Evolutionary conservation across 1,140 invertebrate species (phyloP).

Genomic region (Homalodisca vitripennis): DNA sequence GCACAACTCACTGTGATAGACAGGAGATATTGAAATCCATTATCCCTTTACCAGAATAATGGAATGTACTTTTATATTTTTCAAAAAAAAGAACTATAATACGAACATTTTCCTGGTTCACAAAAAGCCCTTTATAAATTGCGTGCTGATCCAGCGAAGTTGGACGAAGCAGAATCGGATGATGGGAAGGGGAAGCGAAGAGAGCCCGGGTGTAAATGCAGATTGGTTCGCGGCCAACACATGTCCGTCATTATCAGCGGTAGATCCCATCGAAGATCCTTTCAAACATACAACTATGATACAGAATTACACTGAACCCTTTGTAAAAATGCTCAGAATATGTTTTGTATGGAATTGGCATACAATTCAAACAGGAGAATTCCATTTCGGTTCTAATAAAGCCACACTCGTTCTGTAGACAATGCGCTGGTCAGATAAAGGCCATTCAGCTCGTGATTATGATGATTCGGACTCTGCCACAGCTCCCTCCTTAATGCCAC

Average conservation of each 20-base stretch:
- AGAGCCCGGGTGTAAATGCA: not conserved
- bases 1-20: too few relatives aligned
- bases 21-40: too few relatives aligned
- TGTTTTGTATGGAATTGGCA: not conserved
- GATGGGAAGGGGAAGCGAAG: too few relatives aligned
- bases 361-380: constrained; percentile 16
- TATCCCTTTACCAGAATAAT: too few relatives aligned
- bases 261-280: constrained; percentile 12
- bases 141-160: too few relatives aligned
- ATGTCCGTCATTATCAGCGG: not conserved
- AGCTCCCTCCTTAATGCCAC: not conserved
- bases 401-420: not conserved
- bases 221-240: not conserved
- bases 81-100: too few relatives aligned
- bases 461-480: not conserved
- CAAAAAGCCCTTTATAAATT: too few relatives aligned
- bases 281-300: constrained; percentile 13
- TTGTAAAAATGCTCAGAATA: not conserved
- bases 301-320: constrained; percentile 3
- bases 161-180: too few relatives aligned
- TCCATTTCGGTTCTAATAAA: constrained; percentile 6
- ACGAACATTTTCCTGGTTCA: too few relatives aligned
- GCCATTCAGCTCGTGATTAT: constrained; percentile 7
- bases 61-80: too few relatives aligned
- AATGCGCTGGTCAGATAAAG: not conserved